phyloP scores from a whole-genome alignment of 2,113 vertebrate species.

The Heterochromis multidens region DNA sequence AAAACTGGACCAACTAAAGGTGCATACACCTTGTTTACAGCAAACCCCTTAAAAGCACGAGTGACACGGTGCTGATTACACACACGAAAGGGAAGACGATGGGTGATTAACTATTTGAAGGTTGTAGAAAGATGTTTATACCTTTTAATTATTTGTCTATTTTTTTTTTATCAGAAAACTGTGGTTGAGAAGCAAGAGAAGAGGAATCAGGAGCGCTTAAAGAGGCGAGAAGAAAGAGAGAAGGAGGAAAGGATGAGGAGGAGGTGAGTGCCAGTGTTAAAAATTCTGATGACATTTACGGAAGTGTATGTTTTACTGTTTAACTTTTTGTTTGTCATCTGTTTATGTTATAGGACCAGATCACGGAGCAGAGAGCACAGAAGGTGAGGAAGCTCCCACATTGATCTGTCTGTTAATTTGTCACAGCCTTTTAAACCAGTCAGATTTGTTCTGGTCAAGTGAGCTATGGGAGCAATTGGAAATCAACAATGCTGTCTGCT shows the following conservation, averaged over 20 bases:
- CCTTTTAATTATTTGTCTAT: neutral
- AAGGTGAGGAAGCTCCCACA: conserved; percentile 49
- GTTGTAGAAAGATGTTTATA: neutral
- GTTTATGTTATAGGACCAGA: conserved; percentile 78
- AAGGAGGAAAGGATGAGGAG: conserved; percentile 86
- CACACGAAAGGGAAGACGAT: neutral
- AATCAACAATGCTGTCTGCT: neutral
- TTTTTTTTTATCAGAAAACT: conserved; percentile 82
- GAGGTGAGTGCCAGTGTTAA: conserved; percentile 46
- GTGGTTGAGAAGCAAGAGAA: conserved; percentile 96
- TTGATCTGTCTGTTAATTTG: neutral
- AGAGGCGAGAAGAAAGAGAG: conserved; percentile 94
- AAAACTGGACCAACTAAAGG: conserved; percentile 94
- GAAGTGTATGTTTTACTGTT: neutral
- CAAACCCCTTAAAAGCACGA: neutral
- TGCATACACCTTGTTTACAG: conserved; percentile 33
- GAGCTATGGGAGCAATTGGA: neutral
- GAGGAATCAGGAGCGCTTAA: conserved; percentile 93
- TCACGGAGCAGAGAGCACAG: conserved; percentile 89
- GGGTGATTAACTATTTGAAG: neutral
- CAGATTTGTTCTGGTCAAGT: neutral
- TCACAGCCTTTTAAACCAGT: neutral
- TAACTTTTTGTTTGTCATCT: neutral
- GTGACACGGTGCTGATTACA: neutral
- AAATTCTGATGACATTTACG: neutral